Evolutionary conservation across 2,113 vertebrate genomes (phyloP), one percentile per base, ranked within the genome.

Genomic region (Oncorhynchus kisutch): DNA sequence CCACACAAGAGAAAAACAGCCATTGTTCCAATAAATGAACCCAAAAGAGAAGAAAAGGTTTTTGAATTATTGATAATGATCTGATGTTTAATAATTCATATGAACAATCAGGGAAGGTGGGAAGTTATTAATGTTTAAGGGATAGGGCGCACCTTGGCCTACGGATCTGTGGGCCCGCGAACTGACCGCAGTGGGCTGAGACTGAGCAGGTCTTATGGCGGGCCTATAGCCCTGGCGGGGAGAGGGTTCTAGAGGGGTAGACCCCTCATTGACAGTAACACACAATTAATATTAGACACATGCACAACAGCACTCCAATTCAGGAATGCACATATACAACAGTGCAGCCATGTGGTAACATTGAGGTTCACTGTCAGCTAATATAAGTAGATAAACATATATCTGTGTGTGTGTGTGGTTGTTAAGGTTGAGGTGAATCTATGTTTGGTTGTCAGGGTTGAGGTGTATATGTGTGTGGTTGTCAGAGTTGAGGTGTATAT

Each of bases 61-160:
- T 86, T 90, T 92, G 71, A 92, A 93, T 92, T 90, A 92, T 92
- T 93, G 70, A 92, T 92, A 91, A 89, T 89, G 85, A 91, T 85
- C 87, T 92, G 69, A 87, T 27, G 80, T 84, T 92, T 83, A 94
- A 93, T 93, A 92, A 94, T 93, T 93, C 81, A 94, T 87, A 78
- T 76, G 75, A 86, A 93, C 92, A 92, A 94, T 90, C 87, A 86
- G 70, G 39, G 77, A 72, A 89, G 87, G 83, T 86, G 86, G 78
- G 70, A 75, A 72, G 84, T 76, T 87, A 92, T 92, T 81, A 92
- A 93, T 91, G 87, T 92, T 93, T 79, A 92, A 85, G 86, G 18
- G 25, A 54, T 60, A 48, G 39, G 34, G 73, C 74, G 77, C 86
- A 84, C 87, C 84, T 88, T 45, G 80, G 81, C 77, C 70, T 62